A percentile compares a stretch with the other conserved stretches of the same genome.
Conservation (phyloP, 92 coral and sea anemone genomes). For the Parazoanthus atlanticus region DNA sequence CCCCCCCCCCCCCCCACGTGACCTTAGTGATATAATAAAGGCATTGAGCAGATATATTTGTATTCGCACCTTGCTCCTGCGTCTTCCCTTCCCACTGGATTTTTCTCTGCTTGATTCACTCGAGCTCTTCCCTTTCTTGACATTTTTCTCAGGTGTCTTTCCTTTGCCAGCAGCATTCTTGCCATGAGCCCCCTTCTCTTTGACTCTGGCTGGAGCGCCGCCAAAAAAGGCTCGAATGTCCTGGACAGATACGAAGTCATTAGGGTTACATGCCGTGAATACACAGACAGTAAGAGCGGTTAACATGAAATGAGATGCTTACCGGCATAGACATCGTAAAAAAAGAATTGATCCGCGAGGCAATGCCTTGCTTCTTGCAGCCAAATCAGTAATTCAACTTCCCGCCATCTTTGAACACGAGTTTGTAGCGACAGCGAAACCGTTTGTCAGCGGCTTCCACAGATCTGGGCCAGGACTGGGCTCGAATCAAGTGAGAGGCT, state of each 20-base stretch:
- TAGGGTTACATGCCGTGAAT: background rate
- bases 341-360: background rate
- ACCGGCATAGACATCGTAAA: conserved; percentile 29
- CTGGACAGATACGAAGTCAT: background rate
- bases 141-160: conserved; percentile 8
- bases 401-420: conserved; percentile 40
- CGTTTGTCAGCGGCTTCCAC: background rate
- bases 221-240: conserved; percentile 41
- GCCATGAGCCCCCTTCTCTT: background rate
- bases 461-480: background rate
- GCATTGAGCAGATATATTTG: too few relatives aligned
- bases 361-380: background rate
- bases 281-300: background rate
- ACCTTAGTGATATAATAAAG: too few relatives aligned
- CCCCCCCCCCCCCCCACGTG: too few relatives aligned
- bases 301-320: background rate
- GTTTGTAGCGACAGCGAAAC: background rate
- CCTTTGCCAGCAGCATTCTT: conserved; percentile 22
- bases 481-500: too few relatives aligned
- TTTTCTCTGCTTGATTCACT: conserved; percentile 15
- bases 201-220: conserved; percentile 29
- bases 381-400: conserved; percentile 15
- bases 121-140: conserved; percentile 22
- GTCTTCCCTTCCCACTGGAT: conserved; percentile 7
- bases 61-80: conserved; percentile 27